Evolutionary conservation across 2,888 invertebrate genomes (phyloP), one percentile per base, ranked within the genome.

Genomic region (Geotrupes spiniger): DNA sequence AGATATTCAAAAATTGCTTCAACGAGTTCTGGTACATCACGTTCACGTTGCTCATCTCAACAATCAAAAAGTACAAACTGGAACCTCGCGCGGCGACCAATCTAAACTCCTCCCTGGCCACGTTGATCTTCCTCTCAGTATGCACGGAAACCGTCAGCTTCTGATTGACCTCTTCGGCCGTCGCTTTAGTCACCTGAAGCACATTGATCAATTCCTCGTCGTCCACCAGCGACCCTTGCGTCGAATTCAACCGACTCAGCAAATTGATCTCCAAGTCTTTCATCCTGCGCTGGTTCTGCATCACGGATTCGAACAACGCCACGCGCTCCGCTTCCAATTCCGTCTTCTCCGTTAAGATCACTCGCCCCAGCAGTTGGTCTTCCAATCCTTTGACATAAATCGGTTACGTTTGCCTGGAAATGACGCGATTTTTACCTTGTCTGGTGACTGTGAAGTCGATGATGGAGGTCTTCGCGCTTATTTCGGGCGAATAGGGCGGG

Each of bases 361-460:
- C 96, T 53, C 96, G 79, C 2, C 92, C 96, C 16, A 97, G 74
- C 3, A 97, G 74, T 68, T 97, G 97, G 73, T 97, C 97, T 74
- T 97, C 97, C 17, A 97, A 74, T 6, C 97, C 96, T 69, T n/a
- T n/a, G n/a, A n/a, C n/a, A n/a, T n/a, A n/a, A n/a, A n/a, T n/a
- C n/a, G n/a, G n/a, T n/a, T n/a, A n/a, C n/a, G n/a, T n/a, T n/a
- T n/a, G n/a, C n/a, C n/a, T n/a, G n/a, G n/a, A n/a, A n/a, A n/a
- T n/a, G n/a, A n/a, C n/a, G n/a, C n/a, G 10, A 5, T 27, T 42
- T 49, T 56, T 59, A 66, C 69, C 73, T 65, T 90, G 84, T 89
- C 94, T 94, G 2, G 97, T 97, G 1, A 97, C 97, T 1, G 97
- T 97, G 67, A 97, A 97, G 70, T 97, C 96, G 60, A 97, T 96